Conservation (phyloP, 2,113 vertebrate species). For the Syrmaticus mikado region DNA sequence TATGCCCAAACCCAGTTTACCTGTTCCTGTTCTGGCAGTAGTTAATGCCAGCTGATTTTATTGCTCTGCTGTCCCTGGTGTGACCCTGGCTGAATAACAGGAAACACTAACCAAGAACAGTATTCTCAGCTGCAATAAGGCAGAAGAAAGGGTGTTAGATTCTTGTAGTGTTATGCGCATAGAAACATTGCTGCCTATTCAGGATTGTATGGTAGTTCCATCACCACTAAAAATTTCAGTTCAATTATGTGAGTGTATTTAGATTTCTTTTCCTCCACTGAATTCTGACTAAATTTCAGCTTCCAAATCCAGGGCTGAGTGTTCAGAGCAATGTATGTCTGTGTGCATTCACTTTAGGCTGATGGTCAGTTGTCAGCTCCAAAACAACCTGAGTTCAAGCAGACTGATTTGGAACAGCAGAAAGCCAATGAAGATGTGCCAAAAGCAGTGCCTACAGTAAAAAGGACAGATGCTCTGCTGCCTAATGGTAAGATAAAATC, state of each 20-base stretch:
- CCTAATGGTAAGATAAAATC: slow-evolving; percentile 50
- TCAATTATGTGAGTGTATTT: not conserved
- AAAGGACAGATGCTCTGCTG: not conserved
- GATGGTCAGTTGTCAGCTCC: not conserved
- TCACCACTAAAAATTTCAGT: not conserved
- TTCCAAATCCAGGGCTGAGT: not conserved
- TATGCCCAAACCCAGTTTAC: not conserved
- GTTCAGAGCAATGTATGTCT: not conserved
- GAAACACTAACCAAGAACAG: not conserved
- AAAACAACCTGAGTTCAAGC: not conserved
- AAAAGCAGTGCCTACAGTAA: not conserved
- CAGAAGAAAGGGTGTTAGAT: not conserved
- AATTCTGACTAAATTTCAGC: not conserved
- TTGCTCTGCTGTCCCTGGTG: not conserved
- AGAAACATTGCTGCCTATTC: not conserved
- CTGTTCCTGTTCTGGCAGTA: not conserved
- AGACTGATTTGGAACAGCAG: not conserved
- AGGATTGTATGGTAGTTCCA: not conserved
- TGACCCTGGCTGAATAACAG: not conserved
- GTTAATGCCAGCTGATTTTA: not conserved
- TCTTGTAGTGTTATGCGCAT: fast-evolving
- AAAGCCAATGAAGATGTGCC: not conserved
- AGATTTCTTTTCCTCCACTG: not conserved
- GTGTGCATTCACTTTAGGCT: not conserved
- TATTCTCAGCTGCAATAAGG: not conserved